These are phyloP conservation scores for Eleginops maclovinus DNA, from an alignment of 2,113 vertebrate genomes.

Conservation along the genomic window DNA sequence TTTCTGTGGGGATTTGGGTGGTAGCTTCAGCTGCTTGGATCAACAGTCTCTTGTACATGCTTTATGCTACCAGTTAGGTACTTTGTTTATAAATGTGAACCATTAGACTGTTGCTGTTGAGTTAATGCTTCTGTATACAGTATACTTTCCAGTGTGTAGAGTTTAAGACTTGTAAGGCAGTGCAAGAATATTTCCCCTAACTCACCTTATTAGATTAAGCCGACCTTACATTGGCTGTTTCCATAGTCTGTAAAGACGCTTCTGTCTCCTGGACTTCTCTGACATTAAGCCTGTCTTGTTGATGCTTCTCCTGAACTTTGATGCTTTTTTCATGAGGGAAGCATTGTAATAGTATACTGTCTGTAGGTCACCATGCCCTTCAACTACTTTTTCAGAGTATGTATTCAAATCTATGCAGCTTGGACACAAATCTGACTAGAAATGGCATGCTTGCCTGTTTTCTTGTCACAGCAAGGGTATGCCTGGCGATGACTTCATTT, in stretches of 20 bases:
- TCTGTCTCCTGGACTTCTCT: slow-evolving; percentile 9
- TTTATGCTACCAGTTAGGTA: slow-evolving; percentile 41
- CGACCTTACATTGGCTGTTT: slow-evolving; percentile 27
- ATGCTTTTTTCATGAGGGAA: slow-evolving; percentile 10
- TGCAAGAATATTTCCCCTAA: slow-evolving; percentile 28
- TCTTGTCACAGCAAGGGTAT: slow-evolving; percentile 68
- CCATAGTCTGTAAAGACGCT: slow-evolving; percentile 22
- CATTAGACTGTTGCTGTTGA: slow-evolving; percentile 62
- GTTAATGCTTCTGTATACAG: slow-evolving; percentile 55
- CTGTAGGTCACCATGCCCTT: slow-evolving; percentile 71
- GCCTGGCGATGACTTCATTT: slow-evolving; percentile 66
- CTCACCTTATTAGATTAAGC: slow-evolving; percentile 63
- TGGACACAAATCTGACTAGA: slow-evolving; percentile 51
- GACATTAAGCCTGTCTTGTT: slow-evolving; percentile 5
- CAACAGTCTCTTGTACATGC: slow-evolving; percentile 33
- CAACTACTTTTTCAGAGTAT: slow-evolving; percentile 42
- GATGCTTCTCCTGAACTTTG: slow-evolving; percentile 11
- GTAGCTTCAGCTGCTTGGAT: slow-evolving; percentile 50
- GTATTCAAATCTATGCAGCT: slow-evolving; percentile 64
- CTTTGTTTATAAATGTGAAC: slow-evolving; percentile 62
- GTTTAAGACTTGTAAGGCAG: slow-evolving; percentile 31
- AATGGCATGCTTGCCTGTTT: slow-evolving; percentile 65
- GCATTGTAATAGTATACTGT: slow-evolving; percentile 23
- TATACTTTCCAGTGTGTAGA: slow-evolving; percentile 31
- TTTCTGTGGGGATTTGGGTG: slow-evolving; percentile 33